These are phyloP conservation scores for Penaeus monodon DNA, from an alignment of 2,888 invertebrate species.

Conservation along the genomic window DNA sequence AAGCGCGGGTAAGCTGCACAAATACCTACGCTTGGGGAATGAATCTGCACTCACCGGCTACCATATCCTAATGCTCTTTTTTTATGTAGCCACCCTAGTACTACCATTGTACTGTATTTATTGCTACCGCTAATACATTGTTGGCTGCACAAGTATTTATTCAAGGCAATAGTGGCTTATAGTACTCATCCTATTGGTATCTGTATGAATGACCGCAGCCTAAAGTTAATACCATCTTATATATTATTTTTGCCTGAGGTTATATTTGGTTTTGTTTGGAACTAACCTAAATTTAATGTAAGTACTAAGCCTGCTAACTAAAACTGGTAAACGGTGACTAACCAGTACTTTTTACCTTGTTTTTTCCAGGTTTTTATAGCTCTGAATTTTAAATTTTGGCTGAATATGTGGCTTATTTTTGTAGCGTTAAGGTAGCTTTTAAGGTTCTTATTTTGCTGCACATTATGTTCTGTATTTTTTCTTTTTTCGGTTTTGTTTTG, in stretches of 20 bases:
- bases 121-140: slow-evolving; percentile 35
- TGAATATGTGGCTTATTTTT: slow-evolving; percentile 48
- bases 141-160: slow-evolving; percentile 46
- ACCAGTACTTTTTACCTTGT: slow-evolving; percentile 35
- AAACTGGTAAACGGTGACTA: slow-evolving; percentile 52
- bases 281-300: slow-evolving; percentile 49
- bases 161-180: slow-evolving; percentile 57
- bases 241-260: slow-evolving; percentile 40
- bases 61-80: slow-evolving; percentile 31
- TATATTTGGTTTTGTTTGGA: slow-evolving; percentile 38
- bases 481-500: slow-evolving; percentile 27
- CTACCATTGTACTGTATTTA: slow-evolving; percentile 47
- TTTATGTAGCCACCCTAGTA: slow-evolving; percentile 44
- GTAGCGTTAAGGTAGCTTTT: slow-evolving; percentile 48
- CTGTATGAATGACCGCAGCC: slow-evolving; percentile 39
- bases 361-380: slow-evolving; percentile 42
- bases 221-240: slow-evolving; percentile 6
- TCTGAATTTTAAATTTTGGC: slow-evolving; percentile 44
- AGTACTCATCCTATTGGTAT: slow-evolving; percentile 43
- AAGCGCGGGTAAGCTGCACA: slow-evolving; percentile 85
- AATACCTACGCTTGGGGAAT: slow-evolving; percentile 57
- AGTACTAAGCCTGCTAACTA: slow-evolving; percentile 45
- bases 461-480: slow-evolving; percentile 25
- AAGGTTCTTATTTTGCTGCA: slow-evolving; percentile 44
- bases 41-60: slow-evolving; percentile 49